Conservation (phyloP, 2,113 vertebrate species). For the Gasterosteus nipponicus region DNA sequence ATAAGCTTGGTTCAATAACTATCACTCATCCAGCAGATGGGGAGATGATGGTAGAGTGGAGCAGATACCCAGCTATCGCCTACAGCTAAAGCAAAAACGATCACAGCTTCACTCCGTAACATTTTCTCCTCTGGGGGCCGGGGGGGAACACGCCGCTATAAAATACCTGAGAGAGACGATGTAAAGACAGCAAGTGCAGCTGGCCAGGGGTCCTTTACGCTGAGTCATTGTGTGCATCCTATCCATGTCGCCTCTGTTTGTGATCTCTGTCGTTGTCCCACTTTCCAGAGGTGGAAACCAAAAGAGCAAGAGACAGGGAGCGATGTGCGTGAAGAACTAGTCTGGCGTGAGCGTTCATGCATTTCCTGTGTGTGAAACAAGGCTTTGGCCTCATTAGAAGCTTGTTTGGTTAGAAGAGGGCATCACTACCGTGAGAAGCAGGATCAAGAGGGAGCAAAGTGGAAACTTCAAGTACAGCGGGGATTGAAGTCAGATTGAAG, state of each 20-base stretch:
- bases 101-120: constrained; percentile 70
- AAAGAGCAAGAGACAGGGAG: neutral
- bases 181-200: constrained; percentile 46
- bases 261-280: constrained; percentile 34
- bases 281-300: constrained; percentile 43
- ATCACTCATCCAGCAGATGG: constrained; percentile 41
- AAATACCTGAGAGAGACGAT: constrained; percentile 37
- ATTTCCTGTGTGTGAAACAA: constrained; percentile 35
- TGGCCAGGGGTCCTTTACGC: constrained; percentile 26
- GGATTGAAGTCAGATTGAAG: constrained; percentile 58
- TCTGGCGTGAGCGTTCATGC: constrained; percentile 14
- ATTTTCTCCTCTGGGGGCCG: constrained; percentile 64
- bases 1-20: constrained; percentile 44
- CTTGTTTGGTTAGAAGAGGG: constrained; percentile 54
- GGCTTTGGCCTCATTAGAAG: constrained; percentile 69
- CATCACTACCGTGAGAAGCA: constrained; percentile 52
- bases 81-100: constrained; percentile 63
- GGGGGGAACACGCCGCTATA: constrained; percentile 30
- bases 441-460: constrained; percentile 68
- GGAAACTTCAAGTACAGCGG: constrained; percentile 53
- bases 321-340: constrained; percentile 38
- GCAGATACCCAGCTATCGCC: constrained; percentile 62
- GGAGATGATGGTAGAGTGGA: constrained; percentile 24
- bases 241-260: constrained; percentile 45
- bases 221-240: constrained; percentile 32